Evolutionary conservation across 2,888 invertebrate genomes (phyloP), one percentile per base, ranked within the genome.

Genomic region (Lamellibrachia satsuma): DNA sequence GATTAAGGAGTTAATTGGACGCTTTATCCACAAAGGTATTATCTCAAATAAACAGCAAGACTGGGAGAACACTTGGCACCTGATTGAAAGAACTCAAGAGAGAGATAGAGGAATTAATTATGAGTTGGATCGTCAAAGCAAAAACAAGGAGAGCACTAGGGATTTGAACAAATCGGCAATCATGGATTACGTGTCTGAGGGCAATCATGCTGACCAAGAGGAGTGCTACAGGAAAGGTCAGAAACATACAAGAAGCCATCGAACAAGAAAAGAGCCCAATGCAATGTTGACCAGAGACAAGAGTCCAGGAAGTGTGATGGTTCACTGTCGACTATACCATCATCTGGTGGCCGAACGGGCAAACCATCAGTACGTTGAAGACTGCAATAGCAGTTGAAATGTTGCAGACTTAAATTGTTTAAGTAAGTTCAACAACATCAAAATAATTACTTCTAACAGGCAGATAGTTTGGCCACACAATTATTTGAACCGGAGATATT

Each of bases 121-220:
- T 75, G 75, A 75, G 75, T 3, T 15, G 75, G 75, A 22, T 75
- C 75, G 22, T 15, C n/a, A n/a, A 15, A 75, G 11, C 22, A n/a
- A 3, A 75, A 22, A 75, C 22, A 75, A 75, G 75, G 2, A 8
- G 57, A 75, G 22, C 75, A 75, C 22, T 6, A 22, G 75, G 75
- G 75, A 75, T 75, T 75, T 75, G 75, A 75, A 75, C 22, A 75
- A 75, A 75, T 75, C 75, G n/a, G 75, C 75, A 75, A 75, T 75
- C 2, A n/a, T n/a, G 75, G 75, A 75, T 75, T n/a, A 75, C 22
- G 75, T 75, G 75, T n/a, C 22, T 6, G 6, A 2, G 75, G n/a
- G 75, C 75, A 22, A 75, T 75, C 11, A 75, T 75, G 75, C 2
- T 15, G 75, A 3, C 22, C 22, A n/a, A 75, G 15, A 55, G 75